A percentile compares a stretch with the other conserved stretches of the same genome.
Conservation (phyloP, 2,113 vertebrate species). For the Myanophis thanlyinensis region DNA sequence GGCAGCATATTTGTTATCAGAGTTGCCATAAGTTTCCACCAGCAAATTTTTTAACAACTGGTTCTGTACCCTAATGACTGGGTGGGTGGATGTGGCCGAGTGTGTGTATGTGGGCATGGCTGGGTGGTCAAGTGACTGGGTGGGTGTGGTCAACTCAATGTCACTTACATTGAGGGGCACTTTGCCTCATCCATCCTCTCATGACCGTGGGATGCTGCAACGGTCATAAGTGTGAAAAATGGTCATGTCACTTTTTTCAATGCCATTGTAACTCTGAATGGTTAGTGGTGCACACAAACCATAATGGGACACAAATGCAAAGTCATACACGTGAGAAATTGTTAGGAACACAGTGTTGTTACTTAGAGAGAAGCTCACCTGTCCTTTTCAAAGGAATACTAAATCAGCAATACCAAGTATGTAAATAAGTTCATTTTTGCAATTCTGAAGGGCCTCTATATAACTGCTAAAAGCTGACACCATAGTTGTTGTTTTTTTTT, state of each 20-base stretch:
- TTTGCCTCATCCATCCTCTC: too few species aligned
- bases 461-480: neutral
- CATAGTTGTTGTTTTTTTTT: neutral
- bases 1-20: neutral
- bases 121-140: too few species aligned
- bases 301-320: neutral
- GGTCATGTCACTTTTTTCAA: too few species aligned
- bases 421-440: neutral
- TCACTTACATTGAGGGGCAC: too few species aligned
- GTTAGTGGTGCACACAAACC: neutral
- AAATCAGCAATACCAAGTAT: neutral
- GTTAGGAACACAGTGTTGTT: neutral
- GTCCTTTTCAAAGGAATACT: neutral
- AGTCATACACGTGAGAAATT: neutral
- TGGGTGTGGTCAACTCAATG: too few species aligned
- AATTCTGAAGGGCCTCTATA: neutral
- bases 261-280: too few species aligned
- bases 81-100: too few species aligned
- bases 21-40: neutral
- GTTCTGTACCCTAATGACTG: too few species aligned
- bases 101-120: too few species aligned
- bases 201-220: too few species aligned
- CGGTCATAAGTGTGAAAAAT: too few species aligned
- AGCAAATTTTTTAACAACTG: too few species aligned
- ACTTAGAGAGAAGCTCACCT: neutral